These are phyloP conservation scores for Lepidurus arcticus DNA, from an alignment of 1,140 invertebrate species.

Conservation along the genomic window DNA sequence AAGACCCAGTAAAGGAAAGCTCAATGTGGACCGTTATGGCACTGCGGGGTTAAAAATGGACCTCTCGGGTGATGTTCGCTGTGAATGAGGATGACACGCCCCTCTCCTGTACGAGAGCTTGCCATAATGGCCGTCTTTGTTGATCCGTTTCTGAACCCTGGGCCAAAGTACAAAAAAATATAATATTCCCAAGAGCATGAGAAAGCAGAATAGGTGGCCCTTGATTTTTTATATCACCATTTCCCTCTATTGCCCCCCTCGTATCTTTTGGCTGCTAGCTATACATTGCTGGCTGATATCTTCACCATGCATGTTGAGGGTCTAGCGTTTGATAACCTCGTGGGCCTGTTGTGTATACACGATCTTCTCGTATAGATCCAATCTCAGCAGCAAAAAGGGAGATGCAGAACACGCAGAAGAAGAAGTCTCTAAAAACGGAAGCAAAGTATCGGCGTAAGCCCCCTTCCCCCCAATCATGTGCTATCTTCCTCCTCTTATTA, in stretches of 20 bases:
- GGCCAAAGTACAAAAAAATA: not conserved
- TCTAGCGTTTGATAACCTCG: slow-evolving; percentile 7
- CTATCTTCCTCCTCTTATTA: not conserved
- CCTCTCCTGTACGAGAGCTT: slow-evolving; percentile 3
- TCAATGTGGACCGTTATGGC: slow-evolving; percentile 4
- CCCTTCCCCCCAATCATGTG: not conserved
- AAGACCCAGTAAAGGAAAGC: not conserved
- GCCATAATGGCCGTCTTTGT: slow-evolving; percentile 12
- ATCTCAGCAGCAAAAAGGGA: not conserved
- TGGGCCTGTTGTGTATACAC: not conserved
- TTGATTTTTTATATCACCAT: slow-evolving; percentile 2
- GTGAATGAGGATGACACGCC: slow-evolving; percentile 12
- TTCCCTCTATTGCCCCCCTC: not conserved
- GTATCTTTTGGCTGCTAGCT: not conserved
- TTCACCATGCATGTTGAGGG: slow-evolving; percentile 5
- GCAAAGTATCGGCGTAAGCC: not conserved
- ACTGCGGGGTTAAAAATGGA: slow-evolving; percentile 21
- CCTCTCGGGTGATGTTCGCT: slow-evolving; percentile 1
- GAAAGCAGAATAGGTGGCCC: slow-evolving; percentile 5
- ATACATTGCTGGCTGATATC: not conserved
- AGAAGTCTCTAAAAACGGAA: slow-evolving; percentile 7
- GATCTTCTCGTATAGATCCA: not conserved
- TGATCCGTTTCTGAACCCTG: not conserved
- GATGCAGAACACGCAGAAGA: not conserved
- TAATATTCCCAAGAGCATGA: not conserved